Conservation (phyloP, 2,113 vertebrate genomes). For the Nesospiza acunhae region DNA sequence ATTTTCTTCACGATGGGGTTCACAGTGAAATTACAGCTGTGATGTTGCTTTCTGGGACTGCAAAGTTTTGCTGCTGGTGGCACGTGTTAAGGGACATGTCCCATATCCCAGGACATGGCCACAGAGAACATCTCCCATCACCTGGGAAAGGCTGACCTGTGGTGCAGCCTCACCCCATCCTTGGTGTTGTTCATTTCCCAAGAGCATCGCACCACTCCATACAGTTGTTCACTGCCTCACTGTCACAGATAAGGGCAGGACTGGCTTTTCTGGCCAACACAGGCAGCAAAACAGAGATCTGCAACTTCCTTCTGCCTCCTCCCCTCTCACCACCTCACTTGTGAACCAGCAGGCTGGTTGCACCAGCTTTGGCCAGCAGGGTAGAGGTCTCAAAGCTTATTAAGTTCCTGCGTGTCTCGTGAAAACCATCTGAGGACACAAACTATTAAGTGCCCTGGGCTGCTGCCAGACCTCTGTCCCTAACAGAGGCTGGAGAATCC, state of each 20-base stretch:
- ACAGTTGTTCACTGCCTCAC: rapidly evolving
- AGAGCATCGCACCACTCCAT: no score
- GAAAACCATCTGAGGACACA: neutral
- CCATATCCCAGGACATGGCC: neutral
- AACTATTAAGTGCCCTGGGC: neutral
- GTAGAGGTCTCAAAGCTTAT: slow-evolving; percentile 18
- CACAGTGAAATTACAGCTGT: rapidly evolving
- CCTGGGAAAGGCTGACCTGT: neutral
- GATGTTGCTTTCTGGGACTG: neutral
- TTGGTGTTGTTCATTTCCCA: rapidly evolving
- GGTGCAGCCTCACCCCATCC: neutral
- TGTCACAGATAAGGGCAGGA: neutral
- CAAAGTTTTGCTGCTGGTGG: neutral
- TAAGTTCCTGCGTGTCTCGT: neutral
- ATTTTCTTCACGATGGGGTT: neutral
- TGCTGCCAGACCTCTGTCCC: slow-evolving; percentile 9
- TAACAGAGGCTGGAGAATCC: neutral
- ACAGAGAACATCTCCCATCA: neutral
- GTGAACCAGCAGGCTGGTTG: neutral
- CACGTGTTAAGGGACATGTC: rapidly evolving
- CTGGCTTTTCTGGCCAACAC: neutral
- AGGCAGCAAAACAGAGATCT: neutral
- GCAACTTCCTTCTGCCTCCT: neutral
- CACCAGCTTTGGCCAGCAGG: neutral
- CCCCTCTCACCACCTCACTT: neutral